phyloP scores from a whole-genome alignment of 2,797 vertebrate species.

The Champsocephalus esox region DNA sequence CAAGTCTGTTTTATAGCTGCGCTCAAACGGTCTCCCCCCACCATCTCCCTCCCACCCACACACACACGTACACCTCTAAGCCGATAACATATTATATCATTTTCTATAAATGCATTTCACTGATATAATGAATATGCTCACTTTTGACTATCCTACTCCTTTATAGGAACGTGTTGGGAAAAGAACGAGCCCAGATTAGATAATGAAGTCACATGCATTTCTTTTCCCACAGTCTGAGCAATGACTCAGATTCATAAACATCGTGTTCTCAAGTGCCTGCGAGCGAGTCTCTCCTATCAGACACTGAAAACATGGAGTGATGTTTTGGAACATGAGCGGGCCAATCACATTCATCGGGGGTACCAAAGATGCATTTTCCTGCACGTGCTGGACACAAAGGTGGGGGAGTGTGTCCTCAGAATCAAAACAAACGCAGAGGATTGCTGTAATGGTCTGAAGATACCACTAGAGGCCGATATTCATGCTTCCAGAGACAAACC shows the following conservation, averaged over 20 bases:
- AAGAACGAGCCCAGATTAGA: neutral
- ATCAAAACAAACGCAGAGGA: constrained; percentile 58
- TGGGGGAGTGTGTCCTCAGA: constrained; percentile 27
- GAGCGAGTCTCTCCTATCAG: constrained; percentile 12
- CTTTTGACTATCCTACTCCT: neutral
- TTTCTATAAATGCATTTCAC: neutral
- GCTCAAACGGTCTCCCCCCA: constrained; percentile 33
- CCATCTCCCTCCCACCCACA: constrained; percentile 17
- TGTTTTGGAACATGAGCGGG: neutral
- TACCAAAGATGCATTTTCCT: constrained; percentile 18
- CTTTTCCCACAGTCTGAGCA: neutral
- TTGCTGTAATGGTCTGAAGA: constrained; percentile 10
- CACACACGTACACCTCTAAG: constrained; percentile 15
- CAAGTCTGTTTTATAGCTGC: constrained; percentile 70
- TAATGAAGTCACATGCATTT: neutral
- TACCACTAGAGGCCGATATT: constrained; percentile 69
- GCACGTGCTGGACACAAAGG: constrained; percentile 50
- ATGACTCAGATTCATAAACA: constrained; percentile 33
- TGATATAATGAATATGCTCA: neutral
- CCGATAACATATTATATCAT: constrained; percentile 1
- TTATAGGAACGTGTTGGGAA: neutral
- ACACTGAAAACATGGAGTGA: constrained; percentile 11
- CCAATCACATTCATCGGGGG: constrained; percentile 26
- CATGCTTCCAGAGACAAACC: constrained; percentile 14
- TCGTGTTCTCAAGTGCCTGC: neutral